Evolutionary conservation across 1,140 invertebrate genomes (phyloP).

Genomic region (Bombus superbus): DNA sequence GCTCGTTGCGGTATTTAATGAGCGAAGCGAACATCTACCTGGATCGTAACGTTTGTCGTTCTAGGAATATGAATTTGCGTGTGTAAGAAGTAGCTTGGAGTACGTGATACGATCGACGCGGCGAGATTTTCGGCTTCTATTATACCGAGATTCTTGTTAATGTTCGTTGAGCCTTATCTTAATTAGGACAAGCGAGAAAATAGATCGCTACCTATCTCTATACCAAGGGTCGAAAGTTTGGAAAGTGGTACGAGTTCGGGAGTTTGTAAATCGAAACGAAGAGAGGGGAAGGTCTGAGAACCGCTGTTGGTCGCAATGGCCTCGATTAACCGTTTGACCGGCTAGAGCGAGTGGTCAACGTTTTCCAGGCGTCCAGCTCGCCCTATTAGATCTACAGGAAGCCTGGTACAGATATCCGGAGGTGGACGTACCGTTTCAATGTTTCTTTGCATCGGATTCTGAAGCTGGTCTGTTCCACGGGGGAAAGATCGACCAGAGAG

Average conservation of each 20-base stretch:
- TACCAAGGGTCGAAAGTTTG: neutral
- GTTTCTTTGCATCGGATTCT: constrained; percentile 73
- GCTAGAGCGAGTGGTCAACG: constrained; percentile 71
- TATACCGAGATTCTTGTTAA: neutral
- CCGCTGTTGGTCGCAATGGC: constrained; percentile 71
- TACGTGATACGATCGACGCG: neutral
- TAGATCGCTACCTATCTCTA: neutral
- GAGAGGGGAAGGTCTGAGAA: constrained; percentile 63
- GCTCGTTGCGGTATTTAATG: no score
- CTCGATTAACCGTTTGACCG: constrained; percentile 77
- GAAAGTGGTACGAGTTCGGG: neutral
- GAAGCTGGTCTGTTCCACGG: constrained; percentile 25
- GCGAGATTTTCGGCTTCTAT: neutral
- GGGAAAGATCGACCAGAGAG: constrained; percentile 45
- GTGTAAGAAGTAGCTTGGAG: no score
- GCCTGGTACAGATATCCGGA: constrained; percentile 60
- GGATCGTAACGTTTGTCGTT: no score
- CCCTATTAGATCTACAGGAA: constrained; percentile 68
- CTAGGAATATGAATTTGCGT: no score
- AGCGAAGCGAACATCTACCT: no score
- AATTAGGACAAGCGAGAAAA: neutral
- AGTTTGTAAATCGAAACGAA: constrained; percentile 21
- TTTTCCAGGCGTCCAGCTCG: constrained; percentile 68
- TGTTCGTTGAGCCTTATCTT: neutral
- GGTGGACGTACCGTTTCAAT: constrained; percentile 66